Conservation (phyloP, 2,797 vertebrate species). For the Tamandua tetradactyla region DNA sequence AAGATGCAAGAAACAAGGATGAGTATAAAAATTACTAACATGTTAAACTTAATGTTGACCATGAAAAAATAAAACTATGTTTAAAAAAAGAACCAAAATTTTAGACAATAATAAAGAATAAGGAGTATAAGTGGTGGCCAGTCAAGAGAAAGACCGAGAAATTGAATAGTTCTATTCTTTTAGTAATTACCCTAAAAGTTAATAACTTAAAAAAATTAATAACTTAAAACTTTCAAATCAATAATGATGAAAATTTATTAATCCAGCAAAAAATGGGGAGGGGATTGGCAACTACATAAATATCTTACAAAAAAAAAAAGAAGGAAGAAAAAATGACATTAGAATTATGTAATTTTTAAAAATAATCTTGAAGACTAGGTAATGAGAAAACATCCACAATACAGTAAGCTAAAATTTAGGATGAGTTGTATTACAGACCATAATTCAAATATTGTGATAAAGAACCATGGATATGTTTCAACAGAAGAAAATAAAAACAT, state of each 20-base stretch:
- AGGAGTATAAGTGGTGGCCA: neutral
- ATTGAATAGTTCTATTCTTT: neutral
- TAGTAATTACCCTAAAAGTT: neutral
- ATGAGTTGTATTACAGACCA: neutral
- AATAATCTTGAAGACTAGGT: neutral
- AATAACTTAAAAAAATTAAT: neutral
- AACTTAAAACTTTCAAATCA: conserved; percentile 27
- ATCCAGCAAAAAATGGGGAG: neutral
- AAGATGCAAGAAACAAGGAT: conserved; percentile 10
- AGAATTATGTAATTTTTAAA: conserved; percentile 13
- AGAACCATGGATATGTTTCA: neutral
- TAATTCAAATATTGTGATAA: neutral
- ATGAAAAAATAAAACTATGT: conserved; percentile 2
- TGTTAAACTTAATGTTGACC: conserved; percentile 17
- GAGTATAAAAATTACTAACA: neutral
- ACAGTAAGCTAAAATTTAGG: conserved; percentile 1
- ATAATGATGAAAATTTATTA: neutral
- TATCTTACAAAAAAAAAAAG: neutral
- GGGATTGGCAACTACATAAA: neutral
- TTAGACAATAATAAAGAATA: neutral
- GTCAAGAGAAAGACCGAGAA: neutral
- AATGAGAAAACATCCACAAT: neutral
- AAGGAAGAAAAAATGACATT: neutral
- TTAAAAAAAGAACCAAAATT: conserved; percentile 7
- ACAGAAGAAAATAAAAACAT: conserved; percentile 13